Evolutionary conservation across 2,113 vertebrate genomes (phyloP), one percentile per base, ranked within the genome.

Genomic region (Alligator mississippiensis): DNA sequence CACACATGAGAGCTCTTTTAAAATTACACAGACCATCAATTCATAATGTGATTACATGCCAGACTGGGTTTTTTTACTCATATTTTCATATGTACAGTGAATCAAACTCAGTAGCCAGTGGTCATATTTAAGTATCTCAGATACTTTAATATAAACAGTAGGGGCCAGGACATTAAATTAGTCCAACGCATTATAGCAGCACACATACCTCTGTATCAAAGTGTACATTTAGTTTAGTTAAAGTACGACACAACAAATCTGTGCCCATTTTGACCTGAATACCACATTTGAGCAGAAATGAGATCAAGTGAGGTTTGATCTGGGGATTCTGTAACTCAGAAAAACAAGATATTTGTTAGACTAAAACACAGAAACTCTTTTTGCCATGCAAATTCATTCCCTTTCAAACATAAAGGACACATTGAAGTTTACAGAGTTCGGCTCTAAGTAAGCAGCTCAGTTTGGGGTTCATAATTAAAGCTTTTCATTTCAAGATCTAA

Each of bases 401-500:
- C 85, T 87, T 82, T 89, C 25, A 91, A 72, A 25, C 80, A 74
- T 28, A 76, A 54, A 58, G 47, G 78, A 80, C 28, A 81, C 10
- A 66, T 5, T 80, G 9, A 38, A 15, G 27, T 82, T 93, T 88
- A 81, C 8, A 74, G 4, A 75, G 70, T 3, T 64, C 19, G 70
- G 55, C 24, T 89, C 57, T 79, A 27, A 85, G 62, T 57, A 70
- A 86, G 82, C 64, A 90, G 34, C 47, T 92, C 54, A 62, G 55
- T 57, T 18, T 77, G 8, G 6, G 57, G 14, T 83, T 92, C 63
- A 88, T 78, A 82, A 95, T 94, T 90, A 95, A 82, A 79, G 58
- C 16, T 85, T 96, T 93, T 95, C n/a, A 78, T 88, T 97, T 93
- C 75, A 90, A 85, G 59, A 88, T 68, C 70, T 84, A 88, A 97